Evolutionary conservation across 2,888 invertebrate genomes (phyloP).

Genomic region (Apodemia hepburni): DNA sequence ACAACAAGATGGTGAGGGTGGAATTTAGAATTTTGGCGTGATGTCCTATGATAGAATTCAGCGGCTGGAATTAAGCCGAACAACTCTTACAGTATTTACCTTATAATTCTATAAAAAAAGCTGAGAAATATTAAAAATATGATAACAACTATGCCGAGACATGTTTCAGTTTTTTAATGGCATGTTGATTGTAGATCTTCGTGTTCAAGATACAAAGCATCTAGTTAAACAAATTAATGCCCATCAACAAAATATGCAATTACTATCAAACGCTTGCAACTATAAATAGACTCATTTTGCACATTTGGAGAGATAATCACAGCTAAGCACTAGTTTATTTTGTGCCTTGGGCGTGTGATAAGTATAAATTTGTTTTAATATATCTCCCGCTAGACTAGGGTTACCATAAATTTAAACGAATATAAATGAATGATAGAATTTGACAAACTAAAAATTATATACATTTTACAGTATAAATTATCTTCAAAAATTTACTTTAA

Average conservation of each 20-base stretch:
- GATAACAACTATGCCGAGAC: too few relatives aligned
- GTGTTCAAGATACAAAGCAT: not conserved
- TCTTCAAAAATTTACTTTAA: too few relatives aligned
- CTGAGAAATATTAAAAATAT: too few relatives aligned
- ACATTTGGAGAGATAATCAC: conserved; percentile 12
- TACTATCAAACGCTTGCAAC: not conserved
- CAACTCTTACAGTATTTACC: too few relatives aligned
- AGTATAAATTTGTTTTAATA: conserved; percentile 13
- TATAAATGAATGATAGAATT: too few relatives aligned
- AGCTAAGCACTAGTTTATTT: conserved; percentile 8
- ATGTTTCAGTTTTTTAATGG: not conserved
- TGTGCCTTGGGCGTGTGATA: conserved; percentile 11
- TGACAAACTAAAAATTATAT: too few relatives aligned
- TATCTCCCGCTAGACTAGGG: conserved; percentile 1
- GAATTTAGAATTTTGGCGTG: too few relatives aligned
- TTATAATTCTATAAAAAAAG: too few relatives aligned
- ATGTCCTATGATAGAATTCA: too few relatives aligned
- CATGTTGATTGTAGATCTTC: not conserved
- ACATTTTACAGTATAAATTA: too few relatives aligned
- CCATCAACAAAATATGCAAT: conserved; percentile 11
- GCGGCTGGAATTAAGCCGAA: too few relatives aligned
- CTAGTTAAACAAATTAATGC: not conserved
- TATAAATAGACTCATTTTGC: conserved; percentile 14
- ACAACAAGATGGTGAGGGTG: too few relatives aligned
- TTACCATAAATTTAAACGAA: not conserved